phyloP scores from a whole-genome alignment of 2,797 vertebrate species.

The Brachyalestes nurse region DNA sequence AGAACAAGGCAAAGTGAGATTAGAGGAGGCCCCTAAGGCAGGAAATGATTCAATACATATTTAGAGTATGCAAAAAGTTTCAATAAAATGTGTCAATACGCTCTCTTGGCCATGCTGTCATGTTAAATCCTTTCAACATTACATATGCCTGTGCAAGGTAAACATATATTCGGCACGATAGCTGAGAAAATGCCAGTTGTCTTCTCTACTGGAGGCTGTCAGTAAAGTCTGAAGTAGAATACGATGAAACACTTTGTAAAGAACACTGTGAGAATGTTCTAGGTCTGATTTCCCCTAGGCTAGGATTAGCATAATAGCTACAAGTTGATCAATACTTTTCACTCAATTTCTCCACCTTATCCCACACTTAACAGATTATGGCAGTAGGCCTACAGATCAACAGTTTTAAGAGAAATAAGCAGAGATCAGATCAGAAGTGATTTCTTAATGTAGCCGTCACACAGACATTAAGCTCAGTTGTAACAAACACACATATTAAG shows the following conservation, averaged over 20 bases:
- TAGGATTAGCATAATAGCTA: constrained; percentile 27
- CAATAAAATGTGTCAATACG: neutral
- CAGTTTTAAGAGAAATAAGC: constrained; percentile 6
- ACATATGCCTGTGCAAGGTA: neutral
- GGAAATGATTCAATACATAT: constrained; percentile 7
- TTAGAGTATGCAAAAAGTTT: constrained; percentile 10
- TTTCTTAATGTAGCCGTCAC: neutral
- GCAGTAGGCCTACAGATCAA: neutral
- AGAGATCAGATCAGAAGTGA: neutral
- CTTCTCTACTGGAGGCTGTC: neutral
- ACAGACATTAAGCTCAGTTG: neutral
- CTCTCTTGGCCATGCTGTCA: too few relatives aligned
- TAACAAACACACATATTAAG: neutral
- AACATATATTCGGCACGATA: neutral
- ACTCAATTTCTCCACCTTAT: constrained; percentile 18
- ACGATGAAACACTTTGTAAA: neutral
- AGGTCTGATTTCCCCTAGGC: constrained; percentile 17
- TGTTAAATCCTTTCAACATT: too few relatives aligned
- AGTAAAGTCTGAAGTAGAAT: neutral
- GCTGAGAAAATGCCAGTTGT: neutral
- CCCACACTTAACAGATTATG: constrained; percentile 13
- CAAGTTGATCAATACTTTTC: constrained; percentile 34
- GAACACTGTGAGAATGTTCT: neutral
- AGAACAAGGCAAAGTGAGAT: constrained; percentile 1
- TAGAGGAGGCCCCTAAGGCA: neutral